Evolutionary conservation across 2,113 vertebrate genomes (phyloP).

Genomic region (Malurus elegans): DNA sequence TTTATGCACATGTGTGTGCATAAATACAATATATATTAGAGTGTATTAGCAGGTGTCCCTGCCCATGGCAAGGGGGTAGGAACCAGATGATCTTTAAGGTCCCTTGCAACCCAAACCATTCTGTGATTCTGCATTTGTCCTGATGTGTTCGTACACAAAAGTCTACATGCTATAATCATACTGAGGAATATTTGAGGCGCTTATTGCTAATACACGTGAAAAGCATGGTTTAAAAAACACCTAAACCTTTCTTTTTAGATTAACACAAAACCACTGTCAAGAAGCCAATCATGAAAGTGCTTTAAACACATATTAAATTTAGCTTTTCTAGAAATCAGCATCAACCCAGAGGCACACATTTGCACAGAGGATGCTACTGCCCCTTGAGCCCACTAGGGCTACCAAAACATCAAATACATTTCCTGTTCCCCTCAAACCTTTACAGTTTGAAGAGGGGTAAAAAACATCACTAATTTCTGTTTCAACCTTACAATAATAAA

Average conservation of each 20-base stretch:
- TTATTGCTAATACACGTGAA: neutral
- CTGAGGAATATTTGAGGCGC: neutral
- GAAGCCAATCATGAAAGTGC: neutral
- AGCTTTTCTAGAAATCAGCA: neutral
- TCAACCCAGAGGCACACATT: neutral
- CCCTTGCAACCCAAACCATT: neutral
- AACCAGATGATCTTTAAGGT: neutral
- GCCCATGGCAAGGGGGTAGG: neutral
- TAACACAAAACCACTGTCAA: neutral
- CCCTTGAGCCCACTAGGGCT: neutral
- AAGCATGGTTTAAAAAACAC: neutral
- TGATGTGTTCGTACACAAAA: neutral
- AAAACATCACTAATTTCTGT: neutral
- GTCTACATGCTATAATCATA: neutral
- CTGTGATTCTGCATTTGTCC: neutral
- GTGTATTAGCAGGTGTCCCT: neutral
- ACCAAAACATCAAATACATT: neutral
- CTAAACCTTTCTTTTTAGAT: neutral
- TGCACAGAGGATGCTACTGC: neutral
- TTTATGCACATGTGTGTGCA: neutral
- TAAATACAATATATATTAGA: neutral
- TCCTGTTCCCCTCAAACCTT: neutral
- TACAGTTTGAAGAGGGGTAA: neutral
- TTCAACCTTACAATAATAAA: neutral
- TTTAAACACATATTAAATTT: neutral